Evolutionary conservation across 2,888 invertebrate genomes (phyloP).

Genomic region (Apodemia zela): DNA sequence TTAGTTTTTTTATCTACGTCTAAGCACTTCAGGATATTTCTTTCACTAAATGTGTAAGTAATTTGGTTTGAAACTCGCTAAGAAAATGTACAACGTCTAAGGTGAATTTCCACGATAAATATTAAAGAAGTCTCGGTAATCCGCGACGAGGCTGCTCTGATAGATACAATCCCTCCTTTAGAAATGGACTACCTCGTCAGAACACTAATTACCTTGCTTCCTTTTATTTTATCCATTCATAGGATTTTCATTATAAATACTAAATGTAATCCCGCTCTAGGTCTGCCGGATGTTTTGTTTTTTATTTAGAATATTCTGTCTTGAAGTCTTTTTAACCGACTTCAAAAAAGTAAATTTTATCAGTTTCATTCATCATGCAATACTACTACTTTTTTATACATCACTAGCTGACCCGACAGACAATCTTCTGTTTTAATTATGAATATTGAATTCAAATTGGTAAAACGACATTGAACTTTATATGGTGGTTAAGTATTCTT

Average conservation of each 20-base stretch:
- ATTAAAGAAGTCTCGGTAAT: conserved; percentile 12
- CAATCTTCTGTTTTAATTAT: no score
- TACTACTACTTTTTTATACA: no score
- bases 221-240: conserved; percentile 11
- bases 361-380: no score
- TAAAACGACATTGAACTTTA: no score
- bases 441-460: no score
- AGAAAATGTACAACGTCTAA: conserved; percentile 1
- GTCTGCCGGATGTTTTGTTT: no score
- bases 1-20: no score
- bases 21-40: neutral
- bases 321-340: no score
- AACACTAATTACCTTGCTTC: conserved; percentile 5
- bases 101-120: conserved; percentile 8
- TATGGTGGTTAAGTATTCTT: no score
- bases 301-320: no score
- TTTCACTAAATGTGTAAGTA: neutral
- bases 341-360: no score
- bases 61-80: neutral
- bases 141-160: conserved; percentile 1
- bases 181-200: conserved; percentile 7
- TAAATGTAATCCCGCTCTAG: conserved; percentile 3
- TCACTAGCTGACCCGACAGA: no score
- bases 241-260: conserved; percentile 14
- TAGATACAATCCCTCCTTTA: conserved; percentile 2